phyloP scores from a whole-genome alignment of 1,140 invertebrate genomes.

The Artemia franciscana region DNA sequence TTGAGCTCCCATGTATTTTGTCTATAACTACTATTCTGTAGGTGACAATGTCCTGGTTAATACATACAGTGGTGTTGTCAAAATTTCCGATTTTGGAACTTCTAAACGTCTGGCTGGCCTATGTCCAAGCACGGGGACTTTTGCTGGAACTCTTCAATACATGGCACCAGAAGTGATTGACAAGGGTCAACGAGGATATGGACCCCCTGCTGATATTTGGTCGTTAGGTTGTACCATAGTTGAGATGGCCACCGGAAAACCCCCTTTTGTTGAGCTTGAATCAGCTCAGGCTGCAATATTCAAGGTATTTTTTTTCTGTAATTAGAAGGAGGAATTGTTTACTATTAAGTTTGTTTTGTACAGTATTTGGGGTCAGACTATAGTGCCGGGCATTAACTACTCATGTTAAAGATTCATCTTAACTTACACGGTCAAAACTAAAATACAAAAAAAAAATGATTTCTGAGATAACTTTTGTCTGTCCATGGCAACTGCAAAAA shows the following conservation, averaged over 20 bases:
- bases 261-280: conserved; percentile 88
- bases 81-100: conserved; percentile 99
- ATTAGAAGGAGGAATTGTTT: no score
- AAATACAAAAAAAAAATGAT: no score
- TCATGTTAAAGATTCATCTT: no score
- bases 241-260: conserved; percentile 98
- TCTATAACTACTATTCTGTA: conserved; percentile 18
- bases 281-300: conserved; percentile 91
- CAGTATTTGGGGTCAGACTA: no score
- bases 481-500: no score
- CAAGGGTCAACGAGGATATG: conserved; percentile 87
- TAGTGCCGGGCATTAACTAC: no score
- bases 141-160: conserved; percentile 82
- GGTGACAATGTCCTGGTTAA: conserved; percentile 94
- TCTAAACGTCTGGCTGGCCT: conserved; percentile 85
- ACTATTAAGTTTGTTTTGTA: no score
- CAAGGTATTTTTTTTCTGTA: conserved; percentile 31
- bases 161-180: conserved; percentile 99
- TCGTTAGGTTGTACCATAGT: conserved; percentile 90
- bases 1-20: no score
- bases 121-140: conserved; percentile 80
- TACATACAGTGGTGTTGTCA: conserved; percentile 74
- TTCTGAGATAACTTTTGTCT: no score
- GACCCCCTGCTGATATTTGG: conserved; percentile 90
- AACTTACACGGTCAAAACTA: no score